Percentiles rank a stretch among this genome's conserved stretches.
These are phyloP conservation scores for Carassius carassius DNA, from an alignment of 2,113 vertebrate species.

Conservation along the genomic window DNA sequence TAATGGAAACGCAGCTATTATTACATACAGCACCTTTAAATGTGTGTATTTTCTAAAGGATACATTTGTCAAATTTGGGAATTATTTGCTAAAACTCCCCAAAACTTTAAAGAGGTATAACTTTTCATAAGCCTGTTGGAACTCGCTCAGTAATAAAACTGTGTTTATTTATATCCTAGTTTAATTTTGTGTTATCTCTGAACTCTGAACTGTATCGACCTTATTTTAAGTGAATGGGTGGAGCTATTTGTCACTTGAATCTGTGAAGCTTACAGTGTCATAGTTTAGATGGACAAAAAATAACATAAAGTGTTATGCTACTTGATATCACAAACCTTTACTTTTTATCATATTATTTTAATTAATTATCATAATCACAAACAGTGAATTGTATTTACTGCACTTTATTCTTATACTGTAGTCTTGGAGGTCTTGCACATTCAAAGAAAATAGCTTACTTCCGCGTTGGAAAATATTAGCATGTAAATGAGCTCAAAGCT, in stretches of 20 bases:
- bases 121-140: background rate
- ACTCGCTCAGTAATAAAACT: background rate
- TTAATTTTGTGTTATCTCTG: background rate
- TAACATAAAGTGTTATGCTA: too few relatives aligned
- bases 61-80: background rate
- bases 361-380: too few relatives aligned
- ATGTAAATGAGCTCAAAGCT: background rate
- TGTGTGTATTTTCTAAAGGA: background rate
- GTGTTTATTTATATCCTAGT: background rate
- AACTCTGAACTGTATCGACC: background rate
- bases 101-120: background rate
- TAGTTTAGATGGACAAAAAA: too few relatives aligned
- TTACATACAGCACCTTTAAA: too few relatives aligned
- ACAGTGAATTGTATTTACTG: too few relatives aligned
- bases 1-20: too few relatives aligned
- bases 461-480: background rate
- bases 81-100: background rate
- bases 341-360: too few relatives aligned
- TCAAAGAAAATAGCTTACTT: background rate
- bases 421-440: background rate
- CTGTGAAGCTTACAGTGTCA: too few relatives aligned
- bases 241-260: too few relatives aligned
- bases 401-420: background rate
- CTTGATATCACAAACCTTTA: too few relatives aligned
- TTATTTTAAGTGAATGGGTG: too few relatives aligned